phyloP scores from a whole-genome alignment of 2,113 vertebrate genomes.

The Pseudopipra pipra region DNA sequence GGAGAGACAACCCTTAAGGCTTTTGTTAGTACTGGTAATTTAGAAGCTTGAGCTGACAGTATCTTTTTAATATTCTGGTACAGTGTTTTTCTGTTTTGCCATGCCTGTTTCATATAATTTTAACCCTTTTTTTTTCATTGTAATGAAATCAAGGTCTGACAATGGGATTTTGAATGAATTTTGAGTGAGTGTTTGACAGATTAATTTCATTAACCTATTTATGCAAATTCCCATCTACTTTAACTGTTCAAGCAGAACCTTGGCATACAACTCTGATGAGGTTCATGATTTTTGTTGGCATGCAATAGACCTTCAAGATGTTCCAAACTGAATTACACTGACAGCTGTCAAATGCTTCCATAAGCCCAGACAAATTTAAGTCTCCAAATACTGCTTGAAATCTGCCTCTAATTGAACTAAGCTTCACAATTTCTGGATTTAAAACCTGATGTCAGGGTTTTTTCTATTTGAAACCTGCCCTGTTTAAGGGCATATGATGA shows the following conservation, averaged over 20 bases:
- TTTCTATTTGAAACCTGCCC: not conserved
- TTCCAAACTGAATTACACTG: slow-evolving; percentile 14
- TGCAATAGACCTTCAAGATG: slow-evolving; percentile 34
- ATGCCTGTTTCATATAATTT: not conserved
- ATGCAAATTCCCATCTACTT: slow-evolving; percentile 1
- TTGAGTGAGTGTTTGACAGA: not conserved
- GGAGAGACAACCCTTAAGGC: not conserved
- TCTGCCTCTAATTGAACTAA: not conserved
- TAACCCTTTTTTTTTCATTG: not conserved
- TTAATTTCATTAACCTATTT: slow-evolving; percentile 25
- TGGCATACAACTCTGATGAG: slow-evolving; percentile 21
- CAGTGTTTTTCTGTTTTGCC: not conserved
- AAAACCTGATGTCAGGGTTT: not conserved
- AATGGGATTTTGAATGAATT: not conserved
- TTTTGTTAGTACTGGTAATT: not conserved
- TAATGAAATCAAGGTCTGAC: not conserved
- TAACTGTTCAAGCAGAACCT: slow-evolving; percentile 47
- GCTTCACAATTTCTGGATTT: slow-evolving; percentile 1
- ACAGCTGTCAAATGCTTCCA: slow-evolving; percentile 34
- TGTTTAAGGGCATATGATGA: not conserved
- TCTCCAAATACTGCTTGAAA: not conserved
- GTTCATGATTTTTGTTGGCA: slow-evolving; percentile 49
- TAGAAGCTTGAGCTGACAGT: not conserved
- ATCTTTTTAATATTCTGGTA: not conserved
- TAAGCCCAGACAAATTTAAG: slow-evolving; percentile 23